phyloP scores from a whole-genome alignment of 2,797 vertebrate species.

The Glyptemys insculpta region DNA sequence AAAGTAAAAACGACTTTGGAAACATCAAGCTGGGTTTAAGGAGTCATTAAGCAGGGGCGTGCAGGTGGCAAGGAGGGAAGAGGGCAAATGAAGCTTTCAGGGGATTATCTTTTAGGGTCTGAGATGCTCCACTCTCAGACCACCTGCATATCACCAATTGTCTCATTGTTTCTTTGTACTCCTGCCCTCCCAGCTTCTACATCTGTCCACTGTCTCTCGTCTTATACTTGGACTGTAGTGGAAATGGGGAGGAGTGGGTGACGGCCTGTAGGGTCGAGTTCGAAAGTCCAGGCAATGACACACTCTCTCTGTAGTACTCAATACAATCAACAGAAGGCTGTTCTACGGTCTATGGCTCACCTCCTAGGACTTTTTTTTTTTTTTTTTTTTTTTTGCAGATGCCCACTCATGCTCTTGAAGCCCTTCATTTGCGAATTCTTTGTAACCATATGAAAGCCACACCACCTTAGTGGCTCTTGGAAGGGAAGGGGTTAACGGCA shows the following conservation, averaged over 20 bases:
- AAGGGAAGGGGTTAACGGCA: not conserved
- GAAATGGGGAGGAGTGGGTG: no score
- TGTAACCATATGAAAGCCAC: not conserved
- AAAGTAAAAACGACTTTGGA: conserved; percentile 13
- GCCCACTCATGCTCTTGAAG: not conserved
- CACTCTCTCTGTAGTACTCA: not conserved
- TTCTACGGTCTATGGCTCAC: not conserved
- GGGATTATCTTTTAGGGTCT: not conserved
- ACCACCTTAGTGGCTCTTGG: not conserved
- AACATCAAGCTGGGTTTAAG: not conserved
- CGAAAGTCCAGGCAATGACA: not conserved
- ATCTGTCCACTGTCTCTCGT: not conserved
- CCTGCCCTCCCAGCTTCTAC: not conserved
- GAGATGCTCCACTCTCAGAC: not conserved
- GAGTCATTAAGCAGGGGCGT: not conserved
- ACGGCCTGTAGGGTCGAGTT: not conserved
- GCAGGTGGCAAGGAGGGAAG: not conserved
- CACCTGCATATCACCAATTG: not conserved
- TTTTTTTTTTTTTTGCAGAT: not conserved
- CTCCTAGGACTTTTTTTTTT: no score
- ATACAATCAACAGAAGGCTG: not conserved
- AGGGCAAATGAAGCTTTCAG: not conserved
- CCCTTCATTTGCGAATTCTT: not conserved
- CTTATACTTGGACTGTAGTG: not conserved
- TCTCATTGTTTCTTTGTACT: not conserved